Evolutionary conservation across 1,140 invertebrate genomes (phyloP).

Genomic region (Scaptomyza montana): DNA sequence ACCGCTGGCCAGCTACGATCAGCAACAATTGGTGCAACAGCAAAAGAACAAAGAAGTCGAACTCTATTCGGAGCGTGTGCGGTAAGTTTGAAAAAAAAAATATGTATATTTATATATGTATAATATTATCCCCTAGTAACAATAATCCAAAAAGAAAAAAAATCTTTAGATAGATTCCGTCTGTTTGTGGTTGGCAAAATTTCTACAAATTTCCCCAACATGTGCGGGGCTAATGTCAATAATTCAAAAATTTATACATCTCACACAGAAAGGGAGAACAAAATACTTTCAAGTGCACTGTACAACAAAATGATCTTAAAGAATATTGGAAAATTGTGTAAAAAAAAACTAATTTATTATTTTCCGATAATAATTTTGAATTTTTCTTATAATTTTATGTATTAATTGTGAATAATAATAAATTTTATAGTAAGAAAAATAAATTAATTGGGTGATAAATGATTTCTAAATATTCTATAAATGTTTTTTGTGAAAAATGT

Average conservation of each 20-base stretch:
- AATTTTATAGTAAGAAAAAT: no score
- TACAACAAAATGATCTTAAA: conserved; percentile 21
- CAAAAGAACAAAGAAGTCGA: conserved; percentile 88
- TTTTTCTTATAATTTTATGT: no score
- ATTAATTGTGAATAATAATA: no score
- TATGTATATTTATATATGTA: no score
- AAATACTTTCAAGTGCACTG: conserved; percentile 55
- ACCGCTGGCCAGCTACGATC: conserved; percentile 86
- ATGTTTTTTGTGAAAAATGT: no score
- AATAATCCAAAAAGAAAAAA: not conserved
- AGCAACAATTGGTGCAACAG: conserved; percentile 81
- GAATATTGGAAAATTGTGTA: conserved; percentile 12
- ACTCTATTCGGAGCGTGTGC: conserved; percentile 90
- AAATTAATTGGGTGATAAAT: no score
- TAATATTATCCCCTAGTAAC: no score
- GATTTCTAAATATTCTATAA: no score
- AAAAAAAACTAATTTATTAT: not conserved
- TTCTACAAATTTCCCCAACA: conserved; percentile 65
- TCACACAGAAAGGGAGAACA: not conserved
- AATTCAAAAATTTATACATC: conserved; percentile 49
- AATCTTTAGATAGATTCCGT: no score
- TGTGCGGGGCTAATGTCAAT: conserved; percentile 50
- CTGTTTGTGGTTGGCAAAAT: conserved; percentile 4
- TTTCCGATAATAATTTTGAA: no score
- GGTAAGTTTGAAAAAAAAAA: conserved; percentile 85